Evolutionary conservation across 2,888 invertebrate genomes (phyloP), one percentile per base, ranked within the genome.

Genomic region (Tachina fera): DNA sequence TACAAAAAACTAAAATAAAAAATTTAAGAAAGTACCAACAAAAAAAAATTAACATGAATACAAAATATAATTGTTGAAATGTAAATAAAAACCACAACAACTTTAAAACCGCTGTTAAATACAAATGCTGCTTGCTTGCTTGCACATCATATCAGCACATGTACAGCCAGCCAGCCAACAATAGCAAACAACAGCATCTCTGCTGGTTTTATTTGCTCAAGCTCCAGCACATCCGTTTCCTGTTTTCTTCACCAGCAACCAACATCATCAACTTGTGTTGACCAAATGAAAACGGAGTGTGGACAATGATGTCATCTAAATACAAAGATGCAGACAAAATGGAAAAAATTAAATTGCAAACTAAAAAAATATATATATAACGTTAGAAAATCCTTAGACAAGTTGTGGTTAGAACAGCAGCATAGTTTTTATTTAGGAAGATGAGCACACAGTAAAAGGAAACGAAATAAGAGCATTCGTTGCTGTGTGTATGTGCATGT

Each of bases 71-170:
- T 43, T 71, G 22, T 41, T 72, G 43, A 86, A 86, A 83, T 86
- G 83, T 79, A 80, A 83, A 86, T 79, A 76, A 80, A 86, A 86
- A 86, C 86, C 86, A 72, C 86, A 86, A 83, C 83, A 83, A 86
- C 67, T 86, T 86, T 80, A 79, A 83, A 86, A 86, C 86, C 86
- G 83, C 86, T 86, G 86, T 83, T 86, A 86, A 86, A 83, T 76
- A 83, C 86, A 86, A 86, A 83, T 86, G 86, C 63, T 86, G 39
- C n/a, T n/a, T n/a, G 39, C n/a, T 67, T 83, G 45, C 22, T 68
- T 39, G 14, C 45, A 49, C 53, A 61, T 11, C 49, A 65, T 9
- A 78, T 22, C 49, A 51, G 22, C 51, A 63, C 39, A 75, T 41
- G 14, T 9, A 47, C 16, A 41, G n/a, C 31, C 31, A 22, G 22